A percentile compares a stretch with the other conserved stretches of the same genome.
Conservation (phyloP, 1,140 invertebrate genomes). For the Scylla paramamosain region DNA sequence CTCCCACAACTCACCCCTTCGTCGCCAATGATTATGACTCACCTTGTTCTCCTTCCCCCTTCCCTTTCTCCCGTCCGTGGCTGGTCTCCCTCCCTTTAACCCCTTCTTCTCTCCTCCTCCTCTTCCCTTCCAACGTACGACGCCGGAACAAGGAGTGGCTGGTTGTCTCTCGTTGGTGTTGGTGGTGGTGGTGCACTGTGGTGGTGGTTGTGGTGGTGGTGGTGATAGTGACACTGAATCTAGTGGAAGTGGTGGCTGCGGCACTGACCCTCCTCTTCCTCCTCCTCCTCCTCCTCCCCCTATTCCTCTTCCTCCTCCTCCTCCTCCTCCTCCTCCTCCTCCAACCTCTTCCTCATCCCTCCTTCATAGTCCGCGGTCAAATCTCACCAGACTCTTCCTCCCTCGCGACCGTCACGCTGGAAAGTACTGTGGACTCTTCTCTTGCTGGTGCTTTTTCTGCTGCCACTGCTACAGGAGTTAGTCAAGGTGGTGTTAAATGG, state of each 20-base stretch:
- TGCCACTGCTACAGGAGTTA: background rate
- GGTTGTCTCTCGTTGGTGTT: background rate
- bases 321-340: background rate
- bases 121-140: background rate
- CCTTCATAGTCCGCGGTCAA: background rate
- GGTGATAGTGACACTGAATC: background rate
- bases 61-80: background rate
- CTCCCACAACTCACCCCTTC: background rate
- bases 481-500: background rate
- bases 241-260: background rate
- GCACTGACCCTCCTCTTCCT: background rate
- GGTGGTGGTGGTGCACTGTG: background rate
- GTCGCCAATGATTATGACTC: constrained; percentile 21
- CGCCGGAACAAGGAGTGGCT: constrained; percentile 17
- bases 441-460: background rate
- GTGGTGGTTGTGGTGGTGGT: background rate
- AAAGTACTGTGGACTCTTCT: background rate
- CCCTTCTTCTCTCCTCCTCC: background rate
- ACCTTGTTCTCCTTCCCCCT: background rate
- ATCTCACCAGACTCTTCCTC: background rate
- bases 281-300: background rate
- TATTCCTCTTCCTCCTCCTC: background rate
- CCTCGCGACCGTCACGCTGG: background rate
- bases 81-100: background rate
- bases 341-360: background rate